Evolutionary conservation across 1,140 invertebrate species (phyloP).

Genomic region (Drosophila sp.): DNA sequence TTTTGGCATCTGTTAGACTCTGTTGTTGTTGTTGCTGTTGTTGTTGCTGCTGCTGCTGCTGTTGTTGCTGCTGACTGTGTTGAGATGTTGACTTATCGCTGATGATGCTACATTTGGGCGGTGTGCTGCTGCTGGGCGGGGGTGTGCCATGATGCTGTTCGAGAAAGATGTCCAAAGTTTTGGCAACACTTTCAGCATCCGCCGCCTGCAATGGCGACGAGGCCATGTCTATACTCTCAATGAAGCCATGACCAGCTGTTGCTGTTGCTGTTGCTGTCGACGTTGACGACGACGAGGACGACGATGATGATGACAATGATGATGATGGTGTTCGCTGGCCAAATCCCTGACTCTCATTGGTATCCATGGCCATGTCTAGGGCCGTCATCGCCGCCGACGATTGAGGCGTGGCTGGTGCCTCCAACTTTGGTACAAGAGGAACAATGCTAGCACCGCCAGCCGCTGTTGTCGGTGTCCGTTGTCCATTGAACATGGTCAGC

Average conservation of each 20-base stretch:
- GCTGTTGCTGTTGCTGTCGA: conserved; percentile 24
- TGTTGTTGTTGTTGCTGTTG: conserved; percentile 50
- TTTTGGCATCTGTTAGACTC: conserved; percentile 58
- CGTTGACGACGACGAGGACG: conserved; percentile 14
- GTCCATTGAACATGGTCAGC: conserved; percentile 47
- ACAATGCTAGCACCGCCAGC: conserved; percentile 66
- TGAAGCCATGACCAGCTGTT: conserved; percentile 38
- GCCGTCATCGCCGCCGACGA: conserved; percentile 18
- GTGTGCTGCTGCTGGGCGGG: conserved; percentile 58
- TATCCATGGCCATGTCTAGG: conserved; percentile 67
- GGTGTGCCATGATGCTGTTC: conserved; percentile 76
- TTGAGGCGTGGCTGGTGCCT: conserved; percentile 60
- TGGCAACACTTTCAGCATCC: conserved; percentile 72
- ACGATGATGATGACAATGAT: conserved; percentile 15
- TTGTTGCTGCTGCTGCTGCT: conserved; percentile 50
- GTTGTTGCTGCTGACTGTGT: conserved; percentile 20
- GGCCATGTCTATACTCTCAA: conserved; percentile 78
- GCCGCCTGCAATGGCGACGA: conserved; percentile 70
- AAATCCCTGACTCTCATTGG: conserved; percentile 29
- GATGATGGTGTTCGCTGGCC: neutral
- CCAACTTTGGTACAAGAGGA: conserved; percentile 63
- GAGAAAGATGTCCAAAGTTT: conserved; percentile 77
- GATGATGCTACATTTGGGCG: conserved; percentile 44
- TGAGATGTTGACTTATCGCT: conserved; percentile 34
- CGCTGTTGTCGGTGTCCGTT: conserved; percentile 39